A percentile compares a stretch with the other conserved stretches of the same genome.
Evolutionary conservation across 2,797 vertebrate genomes (phyloP).

Genomic region (Xyrichtys novacula): DNA sequence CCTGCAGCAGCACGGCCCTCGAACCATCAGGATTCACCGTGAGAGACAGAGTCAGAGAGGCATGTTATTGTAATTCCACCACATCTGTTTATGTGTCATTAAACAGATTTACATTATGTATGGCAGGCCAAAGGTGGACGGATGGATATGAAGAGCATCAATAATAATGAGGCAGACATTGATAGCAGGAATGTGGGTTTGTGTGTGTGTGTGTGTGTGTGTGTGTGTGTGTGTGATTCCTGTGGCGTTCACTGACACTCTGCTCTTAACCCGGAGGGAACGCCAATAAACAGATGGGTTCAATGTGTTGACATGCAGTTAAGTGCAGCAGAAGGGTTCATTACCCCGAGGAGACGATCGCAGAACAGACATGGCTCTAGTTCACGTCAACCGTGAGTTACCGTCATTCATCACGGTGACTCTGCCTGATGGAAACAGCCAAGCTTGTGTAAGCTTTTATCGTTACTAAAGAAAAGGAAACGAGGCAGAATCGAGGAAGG

Average conservation of each 20-base stretch:
- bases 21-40: constrained; percentile 35
- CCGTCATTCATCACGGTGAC: not conserved
- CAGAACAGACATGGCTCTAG: constrained; percentile 37
- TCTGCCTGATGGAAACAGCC: constrained; percentile 4
- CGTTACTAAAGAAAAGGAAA: not conserved
- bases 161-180: constrained; percentile 39
- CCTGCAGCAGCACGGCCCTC: constrained; percentile 23
- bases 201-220: constrained; percentile 7
- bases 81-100: constrained; percentile 66
- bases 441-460: not conserved
- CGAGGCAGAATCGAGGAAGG: no score
- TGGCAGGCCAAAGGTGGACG: constrained; percentile 14
- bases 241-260: constrained; percentile 17
- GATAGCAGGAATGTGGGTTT: constrained; percentile 19
- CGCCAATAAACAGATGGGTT: constrained; percentile 29
- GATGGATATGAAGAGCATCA: constrained; percentile 54
- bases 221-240: constrained; percentile 29
- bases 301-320: constrained; percentile 46
- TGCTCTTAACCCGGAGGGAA: constrained; percentile 35
- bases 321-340: constrained; percentile 31
- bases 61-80: constrained; percentile 58
- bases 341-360: constrained; percentile 21
- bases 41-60: constrained; percentile 47
- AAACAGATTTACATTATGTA: constrained; percentile 55
- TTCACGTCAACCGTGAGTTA: constrained; percentile 17